Evolutionary conservation across 2,797 vertebrate genomes (phyloP).

Genomic region (Esox lucius): DNA sequence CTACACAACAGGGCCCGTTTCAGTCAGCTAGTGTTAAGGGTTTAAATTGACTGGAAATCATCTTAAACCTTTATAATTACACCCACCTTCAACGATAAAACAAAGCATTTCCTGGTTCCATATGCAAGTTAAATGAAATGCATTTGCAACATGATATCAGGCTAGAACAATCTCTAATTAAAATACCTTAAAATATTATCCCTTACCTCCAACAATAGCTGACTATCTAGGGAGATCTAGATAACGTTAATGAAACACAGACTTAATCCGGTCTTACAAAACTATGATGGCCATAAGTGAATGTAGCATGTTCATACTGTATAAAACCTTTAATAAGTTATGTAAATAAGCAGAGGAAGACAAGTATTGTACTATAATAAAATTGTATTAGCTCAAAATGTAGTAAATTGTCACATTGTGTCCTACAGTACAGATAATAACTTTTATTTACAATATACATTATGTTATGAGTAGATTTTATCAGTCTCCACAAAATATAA

Average conservation of each 20-base stretch:
- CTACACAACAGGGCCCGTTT: not conserved
- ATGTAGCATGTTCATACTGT: not conserved
- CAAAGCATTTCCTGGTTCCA: no score
- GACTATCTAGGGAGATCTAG: not conserved
- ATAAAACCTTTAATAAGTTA: not conserved
- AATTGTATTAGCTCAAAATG: slow-evolving; percentile 88
- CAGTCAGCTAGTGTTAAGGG: no score
- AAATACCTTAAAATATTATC: not conserved
- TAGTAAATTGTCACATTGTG: slow-evolving; percentile 81
- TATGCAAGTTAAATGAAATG: not conserved
- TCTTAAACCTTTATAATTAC: no score
- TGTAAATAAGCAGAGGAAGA: slow-evolving; percentile 9
- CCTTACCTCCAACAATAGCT: not conserved
- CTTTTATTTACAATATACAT: slow-evolving; percentile 92
- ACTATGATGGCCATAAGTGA: no score
- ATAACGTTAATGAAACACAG: not conserved
- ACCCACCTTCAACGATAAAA: no score
- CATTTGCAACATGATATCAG: not conserved
- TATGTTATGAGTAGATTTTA: slow-evolving; percentile 68
- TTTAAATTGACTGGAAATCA: no score
- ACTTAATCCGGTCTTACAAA: not conserved
- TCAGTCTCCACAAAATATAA: slow-evolving; percentile 82
- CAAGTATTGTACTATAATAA: slow-evolving; percentile 81
- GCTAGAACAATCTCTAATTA: not conserved
- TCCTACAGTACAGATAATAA: slow-evolving; percentile 79